Evolutionary conservation across 2,888 invertebrate species (phyloP).

Genomic region (Cephus pulcher): DNA sequence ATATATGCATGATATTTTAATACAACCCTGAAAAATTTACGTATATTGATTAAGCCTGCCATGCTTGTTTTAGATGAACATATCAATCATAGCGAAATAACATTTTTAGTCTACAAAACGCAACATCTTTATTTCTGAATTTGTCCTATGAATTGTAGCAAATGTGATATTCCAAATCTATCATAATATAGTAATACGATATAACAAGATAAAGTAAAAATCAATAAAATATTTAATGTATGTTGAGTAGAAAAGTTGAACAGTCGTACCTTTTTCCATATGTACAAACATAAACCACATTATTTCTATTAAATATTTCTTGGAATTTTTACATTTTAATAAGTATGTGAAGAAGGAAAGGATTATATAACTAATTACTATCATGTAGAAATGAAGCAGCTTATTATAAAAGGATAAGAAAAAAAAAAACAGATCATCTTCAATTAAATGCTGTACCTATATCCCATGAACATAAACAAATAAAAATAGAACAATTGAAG

Average conservation of each 20-base stretch:
- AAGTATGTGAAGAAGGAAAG: neutral
- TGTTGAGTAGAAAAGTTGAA: neutral
- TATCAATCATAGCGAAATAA: neutral
- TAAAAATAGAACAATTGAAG: constrained; percentile 17
- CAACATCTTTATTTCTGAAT: neutral
- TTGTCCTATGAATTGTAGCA: neutral
- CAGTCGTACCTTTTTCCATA: neutral
- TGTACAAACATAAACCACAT: neutral
- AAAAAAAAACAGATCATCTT: constrained; percentile 29
- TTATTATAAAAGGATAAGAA: constrained; percentile 6
- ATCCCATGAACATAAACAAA: constrained; percentile 15
- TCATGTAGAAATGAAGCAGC: neutral
- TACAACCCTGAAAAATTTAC: neutral
- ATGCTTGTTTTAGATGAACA: neutral
- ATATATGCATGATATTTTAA: neutral
- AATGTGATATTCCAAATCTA: neutral
- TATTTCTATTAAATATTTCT: neutral
- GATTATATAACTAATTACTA: neutral
- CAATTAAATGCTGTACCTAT: constrained; percentile 23
- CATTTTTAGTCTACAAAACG: neutral
- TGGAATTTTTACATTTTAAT: neutral
- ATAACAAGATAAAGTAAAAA: neutral
- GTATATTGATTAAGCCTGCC: neutral
- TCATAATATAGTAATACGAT: neutral
- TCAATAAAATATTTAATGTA: neutral